Evolutionary conservation across 2,797 vertebrate genomes (phyloP).

Genomic region (Scarus forsteni): DNA sequence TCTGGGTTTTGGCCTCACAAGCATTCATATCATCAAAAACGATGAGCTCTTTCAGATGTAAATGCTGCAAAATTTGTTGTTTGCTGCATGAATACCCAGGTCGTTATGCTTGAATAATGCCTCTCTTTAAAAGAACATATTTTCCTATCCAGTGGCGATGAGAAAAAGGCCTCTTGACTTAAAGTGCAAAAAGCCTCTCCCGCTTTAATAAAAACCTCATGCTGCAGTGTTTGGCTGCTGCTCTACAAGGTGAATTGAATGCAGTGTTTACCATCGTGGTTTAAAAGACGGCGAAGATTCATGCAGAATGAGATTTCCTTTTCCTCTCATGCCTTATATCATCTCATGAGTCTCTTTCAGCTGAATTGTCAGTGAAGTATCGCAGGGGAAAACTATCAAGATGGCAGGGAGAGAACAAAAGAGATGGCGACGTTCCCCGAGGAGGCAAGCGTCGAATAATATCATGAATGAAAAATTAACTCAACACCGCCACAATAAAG

Average conservation of each 20-base stretch:
- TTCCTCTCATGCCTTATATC: slow-evolving; percentile 12
- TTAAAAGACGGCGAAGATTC: slow-evolving; percentile 16
- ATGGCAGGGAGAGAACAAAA: slow-evolving; percentile 21
- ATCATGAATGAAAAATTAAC: slow-evolving; percentile 57
- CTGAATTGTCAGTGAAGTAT: slow-evolving; percentile 24
- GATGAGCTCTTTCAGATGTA: slow-evolving; percentile 16
- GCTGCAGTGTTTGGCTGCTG: neutral
- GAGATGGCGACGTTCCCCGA: slow-evolving; percentile 6
- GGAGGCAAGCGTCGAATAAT: slow-evolving; percentile 26
- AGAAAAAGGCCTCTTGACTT: slow-evolving; percentile 1
- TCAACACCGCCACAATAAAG: slow-evolving; percentile 57
- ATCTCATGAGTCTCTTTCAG: slow-evolving; percentile 28
- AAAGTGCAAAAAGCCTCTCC: slow-evolving; percentile 7
- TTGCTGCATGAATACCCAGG: slow-evolving; percentile 17
- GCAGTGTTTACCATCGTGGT: slow-evolving; percentile 16
- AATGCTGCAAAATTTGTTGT: neutral
- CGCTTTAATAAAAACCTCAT: slow-evolving; percentile 6
- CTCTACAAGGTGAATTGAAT: slow-evolving; percentile 10
- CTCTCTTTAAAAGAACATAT: slow-evolving; percentile 10
- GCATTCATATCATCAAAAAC: neutral
- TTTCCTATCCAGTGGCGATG: slow-evolving; percentile 1
- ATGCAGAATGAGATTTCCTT: slow-evolving; percentile 18
- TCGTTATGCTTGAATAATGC: neutral
- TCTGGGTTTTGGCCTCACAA: slow-evolving; percentile 10
- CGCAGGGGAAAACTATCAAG: slow-evolving; percentile 39